A percentile compares a stretch with the other conserved stretches of the same genome.
These are phyloP conservation scores for Cotesia vestalis DNA, from an alignment of 1,140 invertebrate genomes.

Conservation along the genomic window DNA sequence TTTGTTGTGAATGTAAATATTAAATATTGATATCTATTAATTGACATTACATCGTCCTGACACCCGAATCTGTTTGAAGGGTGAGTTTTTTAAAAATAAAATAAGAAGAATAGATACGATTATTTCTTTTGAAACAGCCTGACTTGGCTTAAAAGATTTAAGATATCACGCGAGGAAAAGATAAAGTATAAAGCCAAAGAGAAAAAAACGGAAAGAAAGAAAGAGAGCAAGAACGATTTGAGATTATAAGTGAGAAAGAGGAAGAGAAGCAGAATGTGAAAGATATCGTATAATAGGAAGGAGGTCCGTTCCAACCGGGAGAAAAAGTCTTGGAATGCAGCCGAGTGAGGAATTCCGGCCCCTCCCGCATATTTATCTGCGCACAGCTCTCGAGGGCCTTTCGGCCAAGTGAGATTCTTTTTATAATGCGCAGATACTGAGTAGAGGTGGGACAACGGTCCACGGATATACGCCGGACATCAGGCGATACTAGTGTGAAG, in stretches of 20 bases:
- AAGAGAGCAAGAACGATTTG: conserved; percentile 15
- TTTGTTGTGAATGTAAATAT: too few relatives aligned
- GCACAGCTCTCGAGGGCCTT: conserved; percentile 45
- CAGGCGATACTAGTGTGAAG: conserved; percentile 15
- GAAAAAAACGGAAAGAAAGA: conserved; percentile 19
- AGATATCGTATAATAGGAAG: conserved; percentile 25
- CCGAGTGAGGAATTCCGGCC: conserved; percentile 65
- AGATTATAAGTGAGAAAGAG: conserved; percentile 13
- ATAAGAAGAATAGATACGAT: not conserved
- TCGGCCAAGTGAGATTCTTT: conserved; percentile 54
- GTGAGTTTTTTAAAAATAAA: too few relatives aligned
- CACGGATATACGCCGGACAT: conserved; percentile 18
- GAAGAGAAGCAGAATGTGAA: conserved; percentile 25
- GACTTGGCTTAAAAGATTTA: conserved; percentile 6
- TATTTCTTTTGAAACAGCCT: not conserved
- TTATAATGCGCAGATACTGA: conserved; percentile 54
- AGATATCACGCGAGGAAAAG: conserved; percentile 17
- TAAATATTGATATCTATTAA: too few relatives aligned
- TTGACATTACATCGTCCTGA: too few relatives aligned
- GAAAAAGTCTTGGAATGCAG: conserved; percentile 58
- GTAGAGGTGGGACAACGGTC: conserved; percentile 43
- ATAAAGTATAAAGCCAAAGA: not conserved
- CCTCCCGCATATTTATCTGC: conserved; percentile 67
- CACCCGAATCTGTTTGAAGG: too few relatives aligned
- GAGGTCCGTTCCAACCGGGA: conserved; percentile 20